Percentiles rank a stretch among this genome's conserved stretches.
Conservation (phyloP, 2,888 invertebrate species). For the Athalia circularis region DNA sequence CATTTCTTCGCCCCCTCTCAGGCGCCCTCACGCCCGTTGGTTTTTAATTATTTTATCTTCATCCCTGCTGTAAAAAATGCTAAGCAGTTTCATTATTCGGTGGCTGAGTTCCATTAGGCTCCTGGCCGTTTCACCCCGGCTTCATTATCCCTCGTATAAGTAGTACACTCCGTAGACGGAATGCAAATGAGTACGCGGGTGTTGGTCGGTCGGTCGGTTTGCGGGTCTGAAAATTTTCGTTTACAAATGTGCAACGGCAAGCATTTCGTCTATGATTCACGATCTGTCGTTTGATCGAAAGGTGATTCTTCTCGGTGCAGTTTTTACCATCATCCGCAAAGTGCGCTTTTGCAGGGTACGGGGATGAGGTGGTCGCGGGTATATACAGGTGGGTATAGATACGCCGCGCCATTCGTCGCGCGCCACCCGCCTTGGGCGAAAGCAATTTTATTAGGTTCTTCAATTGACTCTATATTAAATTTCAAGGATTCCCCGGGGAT, state of each 20-base stretch:
- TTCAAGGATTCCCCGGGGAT: slow-evolving; percentile 67
- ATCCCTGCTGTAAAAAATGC: slow-evolving; percentile 67
- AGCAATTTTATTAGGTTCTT: slow-evolving; percentile 71
- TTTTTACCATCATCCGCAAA: neutral
- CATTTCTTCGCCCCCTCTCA: slow-evolving; percentile 64
- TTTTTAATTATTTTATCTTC: slow-evolving; percentile 44
- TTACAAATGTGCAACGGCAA: slow-evolving; percentile 60
- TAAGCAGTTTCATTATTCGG: slow-evolving; percentile 73
- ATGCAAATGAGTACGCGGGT: slow-evolving; percentile 68
- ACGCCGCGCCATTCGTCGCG: slow-evolving; percentile 20
- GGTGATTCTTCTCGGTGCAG: slow-evolving; percentile 4
- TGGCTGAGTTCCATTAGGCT: slow-evolving; percentile 71
- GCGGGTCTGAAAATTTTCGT: slow-evolving; percentile 44
- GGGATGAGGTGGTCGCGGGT: too few relatives aligned
- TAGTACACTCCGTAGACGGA: slow-evolving; percentile 60
- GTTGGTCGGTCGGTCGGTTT: slow-evolving; percentile 41
- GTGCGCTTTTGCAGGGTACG: too few relatives aligned
- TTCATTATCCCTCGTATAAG: slow-evolving; percentile 67
- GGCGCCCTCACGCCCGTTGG: slow-evolving; percentile 41
- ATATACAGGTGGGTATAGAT: too few relatives aligned
- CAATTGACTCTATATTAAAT: slow-evolving; percentile 73
- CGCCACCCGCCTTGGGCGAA: slow-evolving; percentile 58
- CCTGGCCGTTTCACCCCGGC: slow-evolving; percentile 70
- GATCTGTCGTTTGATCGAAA: slow-evolving; percentile 25
- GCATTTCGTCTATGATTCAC: slow-evolving; percentile 18